Evolutionary conservation across 1,140 invertebrate species (phyloP).

Genomic region (Heliconius melpomene): DNA sequence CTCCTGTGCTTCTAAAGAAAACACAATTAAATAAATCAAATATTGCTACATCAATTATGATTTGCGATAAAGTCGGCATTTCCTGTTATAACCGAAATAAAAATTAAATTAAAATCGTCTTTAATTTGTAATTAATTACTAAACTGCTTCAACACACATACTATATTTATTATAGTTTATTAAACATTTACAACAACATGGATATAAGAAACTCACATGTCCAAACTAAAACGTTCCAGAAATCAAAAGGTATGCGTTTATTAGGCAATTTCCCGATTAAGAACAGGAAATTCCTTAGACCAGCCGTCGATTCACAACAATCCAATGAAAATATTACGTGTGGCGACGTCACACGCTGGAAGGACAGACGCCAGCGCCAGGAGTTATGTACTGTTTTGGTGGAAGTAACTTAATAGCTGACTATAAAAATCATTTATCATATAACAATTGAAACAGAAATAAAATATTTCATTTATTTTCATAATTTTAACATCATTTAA

Average conservation of each 20-base stretch:
- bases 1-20: too few species aligned
- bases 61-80: too few species aligned
- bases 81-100: neutral
- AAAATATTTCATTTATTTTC: too few species aligned
- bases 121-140: too few species aligned
- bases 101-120: neutral
- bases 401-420: too few species aligned
- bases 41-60: too few species aligned
- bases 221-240: slow-evolving; percentile 50
- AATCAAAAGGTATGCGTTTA: slow-evolving; percentile 46
- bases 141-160: neutral
- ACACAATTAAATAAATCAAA: too few species aligned
- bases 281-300: slow-evolving; percentile 75
- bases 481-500: neutral
- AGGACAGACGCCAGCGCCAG: slow-evolving; percentile 41
- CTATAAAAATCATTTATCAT: neutral
- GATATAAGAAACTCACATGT: neutral
- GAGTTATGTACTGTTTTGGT: slow-evolving; percentile 26
- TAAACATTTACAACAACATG: neutral
- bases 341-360: slow-evolving; percentile 49
- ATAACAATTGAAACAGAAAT: too few species aligned
- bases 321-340: slow-evolving; percentile 65
- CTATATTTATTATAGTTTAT: neutral
- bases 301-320: slow-evolving; percentile 59
- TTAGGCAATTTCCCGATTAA: slow-evolving; percentile 61